These are phyloP conservation scores for Sarcophaga caerulescens DNA, from an alignment of 2,888 invertebrate genomes.

Conservation along the genomic window DNA sequence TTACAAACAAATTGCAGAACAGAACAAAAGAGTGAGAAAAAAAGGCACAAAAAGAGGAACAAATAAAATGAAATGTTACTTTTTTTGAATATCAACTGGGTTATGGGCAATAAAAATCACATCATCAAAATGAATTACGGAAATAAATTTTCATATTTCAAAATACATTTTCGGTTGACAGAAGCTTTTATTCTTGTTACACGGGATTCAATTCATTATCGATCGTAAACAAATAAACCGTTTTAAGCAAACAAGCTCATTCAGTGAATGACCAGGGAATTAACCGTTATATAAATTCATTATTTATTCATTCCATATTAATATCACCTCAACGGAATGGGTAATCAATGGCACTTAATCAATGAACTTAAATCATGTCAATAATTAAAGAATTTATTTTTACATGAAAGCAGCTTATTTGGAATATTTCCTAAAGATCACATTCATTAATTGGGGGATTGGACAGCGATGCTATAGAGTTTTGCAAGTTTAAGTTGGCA, in stretches of 20 bases:
- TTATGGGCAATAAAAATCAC: conserved; percentile 46
- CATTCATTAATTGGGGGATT: too few relatives aligned
- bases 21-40: not conserved
- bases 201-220: conserved; percentile 18
- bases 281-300: conserved; percentile 28
- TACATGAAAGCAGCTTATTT: too few relatives aligned
- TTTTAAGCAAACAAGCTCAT: not conserved
- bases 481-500: too few relatives aligned
- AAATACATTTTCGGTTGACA: conserved; percentile 6
- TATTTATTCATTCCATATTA: conserved; percentile 4
- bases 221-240: conserved; percentile 16
- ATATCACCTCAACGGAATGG: not conserved
- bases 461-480: too few relatives aligned
- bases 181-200: conserved; percentile 18
- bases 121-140: conserved; percentile 39
- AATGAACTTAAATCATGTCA: not conserved
- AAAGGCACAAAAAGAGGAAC: too few relatives aligned
- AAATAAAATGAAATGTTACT: not conserved
- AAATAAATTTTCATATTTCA: conserved; percentile 29
- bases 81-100: too few relatives aligned
- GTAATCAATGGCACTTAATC: not conserved
- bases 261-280: conserved; percentile 3
- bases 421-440: too few relatives aligned
- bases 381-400: not conserved
- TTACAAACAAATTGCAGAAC: conserved; percentile 3